Conservation (phyloP, 2,113 vertebrate species). For the Hippocampus comes region DNA sequence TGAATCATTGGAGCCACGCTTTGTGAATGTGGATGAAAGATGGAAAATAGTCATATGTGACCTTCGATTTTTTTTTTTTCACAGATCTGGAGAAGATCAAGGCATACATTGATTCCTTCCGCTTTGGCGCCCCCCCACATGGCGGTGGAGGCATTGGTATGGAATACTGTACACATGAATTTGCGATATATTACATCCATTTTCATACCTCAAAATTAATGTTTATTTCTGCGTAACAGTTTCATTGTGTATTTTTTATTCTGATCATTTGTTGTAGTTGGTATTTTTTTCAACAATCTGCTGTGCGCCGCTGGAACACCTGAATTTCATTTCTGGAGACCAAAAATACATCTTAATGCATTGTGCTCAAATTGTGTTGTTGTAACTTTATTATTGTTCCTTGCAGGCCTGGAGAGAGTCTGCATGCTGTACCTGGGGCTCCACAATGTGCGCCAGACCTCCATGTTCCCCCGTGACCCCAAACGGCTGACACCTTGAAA, state of each 20-base stretch:
- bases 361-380: neutral
- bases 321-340: too few species aligned
- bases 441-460: constrained; percentile 95
- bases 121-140: constrained; percentile 93
- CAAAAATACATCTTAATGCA: neutral
- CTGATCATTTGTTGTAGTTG: too few species aligned
- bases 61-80: neutral
- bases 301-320: too few species aligned
- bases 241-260: too few species aligned
- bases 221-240: neutral
- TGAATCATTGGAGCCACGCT: neutral
- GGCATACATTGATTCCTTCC: constrained; percentile 95
- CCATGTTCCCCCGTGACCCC: constrained; percentile 97
- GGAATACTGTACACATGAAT: neutral
- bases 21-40: neutral
- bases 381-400: constrained; percentile 4
- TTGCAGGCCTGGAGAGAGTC: constrained; percentile 90
- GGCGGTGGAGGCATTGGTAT: constrained; percentile 96
- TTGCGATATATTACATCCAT: neutral
- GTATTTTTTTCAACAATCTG: neutral
- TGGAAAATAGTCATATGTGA: neutral
- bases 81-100: constrained; percentile 98
- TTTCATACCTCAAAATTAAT: neutral
- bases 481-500: constrained; percentile 93
- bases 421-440: constrained; percentile 96